These are phyloP conservation scores for Odontophorus gujanensis DNA, from an alignment of 2,113 vertebrate species.

Conservation along the genomic window DNA sequence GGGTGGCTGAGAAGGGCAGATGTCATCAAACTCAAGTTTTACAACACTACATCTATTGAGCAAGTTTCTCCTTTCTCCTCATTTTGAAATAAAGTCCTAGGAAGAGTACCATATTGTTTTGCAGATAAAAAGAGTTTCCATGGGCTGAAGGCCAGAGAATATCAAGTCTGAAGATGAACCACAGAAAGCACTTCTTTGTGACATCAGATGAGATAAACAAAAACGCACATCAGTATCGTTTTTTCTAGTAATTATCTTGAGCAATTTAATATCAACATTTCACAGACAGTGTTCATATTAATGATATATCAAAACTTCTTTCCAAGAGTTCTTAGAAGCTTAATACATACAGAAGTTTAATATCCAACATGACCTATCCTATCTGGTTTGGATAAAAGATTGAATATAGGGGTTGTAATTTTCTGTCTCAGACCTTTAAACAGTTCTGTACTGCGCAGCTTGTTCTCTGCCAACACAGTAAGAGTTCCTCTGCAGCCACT, in stretches of 20 bases:
- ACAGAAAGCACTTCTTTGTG: not conserved
- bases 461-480: not conserved
- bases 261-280: not conserved
- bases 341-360: too few species aligned
- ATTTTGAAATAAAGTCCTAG: not conserved
- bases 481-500: not conserved
- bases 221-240: not conserved
- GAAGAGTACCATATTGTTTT: not conserved
- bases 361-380: too few species aligned
- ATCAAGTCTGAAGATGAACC: not conserved
- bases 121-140: not conserved
- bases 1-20: fast-evolving
- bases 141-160: not conserved
- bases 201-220: not conserved
- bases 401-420: not conserved
- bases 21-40: not conserved
- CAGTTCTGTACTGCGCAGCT: not conserved
- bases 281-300: not conserved
- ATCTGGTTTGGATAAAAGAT: not conserved
- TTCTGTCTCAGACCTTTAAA: not conserved
- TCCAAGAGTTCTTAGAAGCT: not conserved
- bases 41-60: too few species aligned
- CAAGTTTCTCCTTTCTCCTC: not conserved
- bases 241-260: not conserved
- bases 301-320: not conserved